phyloP scores from a whole-genome alignment of 1,140 invertebrate genomes.

The Nephila pilipes region DNA sequence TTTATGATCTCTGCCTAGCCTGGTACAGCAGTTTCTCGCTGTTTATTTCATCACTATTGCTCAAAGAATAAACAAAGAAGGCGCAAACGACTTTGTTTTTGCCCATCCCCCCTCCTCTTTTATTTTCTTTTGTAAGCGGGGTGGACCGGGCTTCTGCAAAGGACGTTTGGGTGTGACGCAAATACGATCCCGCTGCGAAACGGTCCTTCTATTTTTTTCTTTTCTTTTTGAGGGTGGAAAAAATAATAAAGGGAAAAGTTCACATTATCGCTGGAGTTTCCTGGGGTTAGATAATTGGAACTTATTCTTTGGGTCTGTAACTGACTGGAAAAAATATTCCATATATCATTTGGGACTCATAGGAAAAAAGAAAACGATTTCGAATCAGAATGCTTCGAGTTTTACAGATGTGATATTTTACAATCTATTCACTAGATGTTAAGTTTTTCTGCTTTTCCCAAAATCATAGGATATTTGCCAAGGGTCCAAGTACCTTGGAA shows the following conservation, averaged over 20 bases:
- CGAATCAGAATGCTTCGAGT: neutral
- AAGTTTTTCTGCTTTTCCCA: no score
- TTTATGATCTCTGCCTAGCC: slow-evolving; percentile 6
- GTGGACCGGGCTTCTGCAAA: neutral
- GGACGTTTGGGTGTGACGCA: slow-evolving; percentile 9
- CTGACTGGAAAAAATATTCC: neutral
- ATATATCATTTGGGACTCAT: neutral
- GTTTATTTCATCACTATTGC: slow-evolving; percentile 56
- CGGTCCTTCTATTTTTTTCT: neutral
- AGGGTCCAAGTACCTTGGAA: no score
- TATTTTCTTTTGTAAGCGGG: neutral
- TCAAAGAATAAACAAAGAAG: slow-evolving; percentile 40
- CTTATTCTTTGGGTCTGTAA: neutral
- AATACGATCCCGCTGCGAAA: slow-evolving; percentile 16
- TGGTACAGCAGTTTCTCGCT: slow-evolving; percentile 10
- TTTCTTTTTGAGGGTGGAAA: neutral
- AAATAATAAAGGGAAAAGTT: neutral
- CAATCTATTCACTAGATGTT: no score
- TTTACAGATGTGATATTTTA: neutral
- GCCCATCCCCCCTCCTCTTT: neutral
- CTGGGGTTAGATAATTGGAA: neutral
- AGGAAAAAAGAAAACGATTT: neutral
- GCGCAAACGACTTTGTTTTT: slow-evolving; percentile 47
- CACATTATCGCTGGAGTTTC: neutral
- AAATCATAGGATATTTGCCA: no score